Base-by-base conservation (phyloP, 2,113 vertebrate genomes). In the Asarcornis scutulata region DNA sequence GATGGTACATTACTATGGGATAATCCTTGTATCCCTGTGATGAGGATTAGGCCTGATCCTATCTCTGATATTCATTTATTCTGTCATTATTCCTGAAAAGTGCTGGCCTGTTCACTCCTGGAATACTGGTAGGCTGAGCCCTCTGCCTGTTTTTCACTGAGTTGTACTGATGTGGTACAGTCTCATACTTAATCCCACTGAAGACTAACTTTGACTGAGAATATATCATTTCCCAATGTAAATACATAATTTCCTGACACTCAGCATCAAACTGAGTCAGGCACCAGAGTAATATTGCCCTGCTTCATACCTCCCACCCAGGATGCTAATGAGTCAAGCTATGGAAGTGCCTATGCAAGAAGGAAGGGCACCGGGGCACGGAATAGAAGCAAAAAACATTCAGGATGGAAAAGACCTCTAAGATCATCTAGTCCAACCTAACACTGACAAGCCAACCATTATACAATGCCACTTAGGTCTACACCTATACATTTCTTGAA, bases 251-350 rank as follows among this genome's bases (percentile, higher is more conserved):
- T 93, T 92, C 89, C 89, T 93, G 83, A 62, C 86, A 89, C 10
- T 78, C 74, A 52, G 0, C 71, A 52, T 92, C 86, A 95, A 86
- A 87, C 91, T 89, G 93, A 95, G 77, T 95, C 93, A 96, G 89
- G 48, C 62, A 89, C 64, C 66, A 84, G 69, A 91, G 66, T 94
- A 40, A 40, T 73, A 89, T 87, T 83, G 66, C 63, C 94, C 92
- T 91, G 48, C 48, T 95, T 95, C 81, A 96, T 93, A 91, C 89
- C 91, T 93, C 94, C 91, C 89, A 97, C 94, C 69, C 53, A 69
- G 81, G 66, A 64, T 93, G 89, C 10, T 82, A 92, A 92, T 92
- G 93, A 91, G 77, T 89, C 48, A 40, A 85, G 58, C 53, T 82
- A 21, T 63, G 77, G 86, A 89, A 82, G 69, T 56, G 68, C 32